Percentiles rank a stretch among this genome's conserved stretches.
Evolutionary conservation across 2,888 invertebrate genomes (phyloP).

Genomic region (Cephus runcator): DNA sequence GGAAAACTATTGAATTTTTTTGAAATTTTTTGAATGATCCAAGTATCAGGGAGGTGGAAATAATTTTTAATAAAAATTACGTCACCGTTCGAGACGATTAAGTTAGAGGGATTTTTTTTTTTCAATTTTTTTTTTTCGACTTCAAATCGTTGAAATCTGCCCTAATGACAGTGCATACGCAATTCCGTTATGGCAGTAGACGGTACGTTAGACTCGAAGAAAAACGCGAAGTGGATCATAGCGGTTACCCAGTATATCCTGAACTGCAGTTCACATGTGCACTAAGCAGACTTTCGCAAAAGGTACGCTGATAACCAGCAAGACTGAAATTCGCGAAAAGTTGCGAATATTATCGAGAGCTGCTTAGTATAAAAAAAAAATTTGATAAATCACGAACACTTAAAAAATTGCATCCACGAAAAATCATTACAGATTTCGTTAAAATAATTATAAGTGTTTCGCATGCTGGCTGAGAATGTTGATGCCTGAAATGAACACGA

Average conservation of each 20-base stretch:
- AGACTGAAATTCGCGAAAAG: background rate
- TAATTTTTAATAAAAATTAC: too few species aligned
- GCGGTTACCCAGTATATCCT: constrained; percentile 3
- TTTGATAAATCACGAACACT: background rate
- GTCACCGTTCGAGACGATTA: too few species aligned
- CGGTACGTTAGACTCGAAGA: background rate
- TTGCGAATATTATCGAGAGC: background rate
- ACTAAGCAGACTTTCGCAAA: background rate
- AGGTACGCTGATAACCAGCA: background rate
- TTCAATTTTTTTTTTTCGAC: too few species aligned
- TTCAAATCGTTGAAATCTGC: too few species aligned
- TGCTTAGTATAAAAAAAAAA: background rate
- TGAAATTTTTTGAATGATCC: background rate
- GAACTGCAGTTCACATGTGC: background rate
- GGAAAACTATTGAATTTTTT: background rate
- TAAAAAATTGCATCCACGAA: background rate
- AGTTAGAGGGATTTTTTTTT: too few species aligned
- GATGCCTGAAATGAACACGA: background rate
- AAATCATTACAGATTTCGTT: background rate
- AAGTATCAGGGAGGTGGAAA: background rate
- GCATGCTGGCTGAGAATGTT: constrained; percentile 2
- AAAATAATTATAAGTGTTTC: background rate
- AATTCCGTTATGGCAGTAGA: background rate
- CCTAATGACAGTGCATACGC: background rate
- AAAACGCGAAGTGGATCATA: background rate